phyloP scores from a whole-genome alignment of 2,797 vertebrate species.

The Orestias chungarensis region DNA sequence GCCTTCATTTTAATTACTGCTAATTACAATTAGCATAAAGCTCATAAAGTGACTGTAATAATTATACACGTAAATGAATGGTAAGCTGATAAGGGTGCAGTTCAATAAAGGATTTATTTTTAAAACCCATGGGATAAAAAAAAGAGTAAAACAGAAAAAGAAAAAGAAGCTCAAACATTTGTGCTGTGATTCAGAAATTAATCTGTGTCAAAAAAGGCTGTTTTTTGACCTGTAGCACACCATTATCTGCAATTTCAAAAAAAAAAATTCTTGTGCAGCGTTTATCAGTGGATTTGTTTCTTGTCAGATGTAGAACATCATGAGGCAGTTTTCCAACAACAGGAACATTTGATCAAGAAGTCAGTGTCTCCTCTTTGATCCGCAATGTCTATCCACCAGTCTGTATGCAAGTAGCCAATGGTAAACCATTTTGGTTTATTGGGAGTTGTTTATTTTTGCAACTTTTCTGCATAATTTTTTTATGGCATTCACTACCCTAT shows the following conservation, averaged over 20 bases:
- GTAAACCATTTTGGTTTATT: neutral
- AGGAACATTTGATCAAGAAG: neutral
- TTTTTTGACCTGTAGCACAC: neutral
- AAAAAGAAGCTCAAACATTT: constrained; percentile 41
- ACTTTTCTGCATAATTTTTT: neutral
- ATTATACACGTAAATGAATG: constrained; percentile 89
- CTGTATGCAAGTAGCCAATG: neutral
- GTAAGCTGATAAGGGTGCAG: constrained; percentile 69
- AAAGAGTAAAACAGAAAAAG: constrained; percentile 58
- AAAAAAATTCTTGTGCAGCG: neutral
- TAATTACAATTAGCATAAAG: constrained; percentile 89
- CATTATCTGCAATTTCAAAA: neutral
- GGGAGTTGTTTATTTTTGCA: neutral
- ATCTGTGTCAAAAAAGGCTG: constrained; percentile 7
- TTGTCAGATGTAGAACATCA: neutral
- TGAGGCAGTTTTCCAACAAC: neutral
- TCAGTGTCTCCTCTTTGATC: neutral
- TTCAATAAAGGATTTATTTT: constrained; percentile 40
- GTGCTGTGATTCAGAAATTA: constrained; percentile 19
- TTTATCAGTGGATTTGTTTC: neutral
- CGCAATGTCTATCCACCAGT: neutral
- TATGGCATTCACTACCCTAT: neutral
- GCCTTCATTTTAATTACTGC: constrained; percentile 85
- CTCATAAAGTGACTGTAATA: constrained; percentile 82
- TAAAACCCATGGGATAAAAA: constrained; percentile 69